Evolutionary conservation across 2,888 invertebrate species (phyloP), one percentile per base, ranked within the genome.

Genomic region (Lasius fuliginosus): DNA sequence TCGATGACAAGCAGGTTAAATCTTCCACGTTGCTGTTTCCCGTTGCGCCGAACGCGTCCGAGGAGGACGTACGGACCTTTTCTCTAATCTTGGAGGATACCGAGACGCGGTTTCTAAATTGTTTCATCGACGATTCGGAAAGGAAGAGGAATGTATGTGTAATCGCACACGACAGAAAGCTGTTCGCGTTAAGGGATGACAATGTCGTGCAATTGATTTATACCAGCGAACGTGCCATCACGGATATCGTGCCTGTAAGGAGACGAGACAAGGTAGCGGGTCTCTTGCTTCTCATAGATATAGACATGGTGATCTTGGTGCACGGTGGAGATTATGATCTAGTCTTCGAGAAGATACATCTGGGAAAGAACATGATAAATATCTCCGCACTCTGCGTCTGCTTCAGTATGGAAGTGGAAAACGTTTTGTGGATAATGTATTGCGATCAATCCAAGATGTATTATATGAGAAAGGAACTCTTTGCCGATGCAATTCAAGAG

Each of bases 1-100:
- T 92, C 9, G 88, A 90, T 58, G 88, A 94, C 76, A 94, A 94
- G 84, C 86, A 83, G 4, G 33, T 68, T 0, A 93, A 92, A 83
- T 85, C 40, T 4, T 82, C 73, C 23, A 90, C 87, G 62, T 58
- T 86, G 36, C 65, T 94, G 15, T 90, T 93, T 65, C 82, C 88
- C 6, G 69, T 82, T 0, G 33, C 60, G 15, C 30, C 73, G 9
- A 30, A 79, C 9, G 36, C 67, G 23, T 62, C 42, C 0, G 58
- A 8, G 6, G 8, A 75, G 18, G 27, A 85, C 0, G 40, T 92
- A 0, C 87, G 79, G 33, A 65, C 85, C 49, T 86, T 86, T 42
- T 60, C 88, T 5, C 56, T 94, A 15, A 86, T 71, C 11, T 3
- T 8, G 1, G 75, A 89, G 0, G 88, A 84, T n/a, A 82, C 88